Conservation (phyloP, 2,797 vertebrate species). For the Austrolebias charrua region DNA sequence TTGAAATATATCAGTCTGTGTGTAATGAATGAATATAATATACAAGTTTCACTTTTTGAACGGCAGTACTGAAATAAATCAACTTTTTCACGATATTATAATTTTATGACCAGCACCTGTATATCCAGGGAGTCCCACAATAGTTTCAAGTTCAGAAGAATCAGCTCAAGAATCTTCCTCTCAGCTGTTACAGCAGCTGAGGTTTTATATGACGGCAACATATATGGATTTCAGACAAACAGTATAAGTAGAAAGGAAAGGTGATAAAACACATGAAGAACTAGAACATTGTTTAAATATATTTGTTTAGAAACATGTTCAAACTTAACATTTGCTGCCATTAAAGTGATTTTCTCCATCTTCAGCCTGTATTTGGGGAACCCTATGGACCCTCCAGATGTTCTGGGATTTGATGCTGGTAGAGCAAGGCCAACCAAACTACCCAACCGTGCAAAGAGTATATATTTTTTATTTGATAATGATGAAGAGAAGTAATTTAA, state of each 20-base stretch:
- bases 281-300: neutral
- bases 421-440: slow-evolving; percentile 86
- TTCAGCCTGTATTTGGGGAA: slow-evolving; percentile 94
- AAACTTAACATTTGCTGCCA: neutral
- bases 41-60: no score
- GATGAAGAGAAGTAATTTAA: neutral
- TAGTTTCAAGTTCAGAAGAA: neutral
- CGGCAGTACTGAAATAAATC: no score
- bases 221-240: neutral
- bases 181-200: neutral
- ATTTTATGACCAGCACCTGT: neutral
- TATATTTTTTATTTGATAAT: neutral
- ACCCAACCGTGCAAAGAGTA: slow-evolving; percentile 91
- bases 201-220: neutral
- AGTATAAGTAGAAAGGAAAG: neutral
- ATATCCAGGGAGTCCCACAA: neutral
- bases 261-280: neutral
- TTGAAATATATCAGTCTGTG: no score
- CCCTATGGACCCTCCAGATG: slow-evolving; percentile 97
- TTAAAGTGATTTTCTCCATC: slow-evolving; percentile 6
- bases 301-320: neutral
- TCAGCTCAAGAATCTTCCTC: neutral
- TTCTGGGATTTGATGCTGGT: slow-evolving; percentile 86
- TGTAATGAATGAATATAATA: no score
- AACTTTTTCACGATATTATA: no score